Conservation (phyloP, 2,797 vertebrate species). For the Mionectes olivaceus region DNA sequence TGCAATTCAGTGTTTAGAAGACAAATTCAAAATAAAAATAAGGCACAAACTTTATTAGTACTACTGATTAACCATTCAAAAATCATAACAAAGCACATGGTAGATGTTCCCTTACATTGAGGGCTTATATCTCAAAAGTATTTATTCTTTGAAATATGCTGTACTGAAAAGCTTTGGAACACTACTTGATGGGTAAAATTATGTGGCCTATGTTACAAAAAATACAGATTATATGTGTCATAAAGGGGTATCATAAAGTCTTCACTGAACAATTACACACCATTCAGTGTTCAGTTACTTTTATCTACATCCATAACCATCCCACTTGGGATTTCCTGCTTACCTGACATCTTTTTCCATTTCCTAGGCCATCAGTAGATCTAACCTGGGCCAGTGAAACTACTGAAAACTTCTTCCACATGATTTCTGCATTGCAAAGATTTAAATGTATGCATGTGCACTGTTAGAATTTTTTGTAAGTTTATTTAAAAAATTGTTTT, state of each 20-base stretch:
- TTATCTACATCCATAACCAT: not conserved
- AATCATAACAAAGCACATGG: not conserved
- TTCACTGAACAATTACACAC: not conserved
- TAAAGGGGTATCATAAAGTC: not conserved
- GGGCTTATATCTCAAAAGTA: not conserved
- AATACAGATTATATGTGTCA: not conserved
- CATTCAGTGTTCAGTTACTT: not conserved
- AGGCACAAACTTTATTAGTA: not conserved
- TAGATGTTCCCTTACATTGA: not conserved
- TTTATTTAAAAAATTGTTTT: not conserved
- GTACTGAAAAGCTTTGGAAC: not conserved
- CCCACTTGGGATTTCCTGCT: not conserved
- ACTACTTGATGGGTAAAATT: not conserved
- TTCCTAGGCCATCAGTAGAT: not conserved
- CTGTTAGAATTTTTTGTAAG: not conserved
- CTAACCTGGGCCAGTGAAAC: not conserved
- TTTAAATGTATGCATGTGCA: rapidly evolving
- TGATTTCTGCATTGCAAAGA: not conserved
- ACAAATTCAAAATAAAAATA: not conserved
- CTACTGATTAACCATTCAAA: not conserved
- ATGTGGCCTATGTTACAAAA: not conserved
- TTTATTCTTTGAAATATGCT: not conserved
- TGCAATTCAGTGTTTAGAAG: not conserved
- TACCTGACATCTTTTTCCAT: not conserved
- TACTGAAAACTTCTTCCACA: not conserved